Evolutionary conservation across 2,888 invertebrate genomes (phyloP).

Genomic region (Trachelus tabidus): DNA sequence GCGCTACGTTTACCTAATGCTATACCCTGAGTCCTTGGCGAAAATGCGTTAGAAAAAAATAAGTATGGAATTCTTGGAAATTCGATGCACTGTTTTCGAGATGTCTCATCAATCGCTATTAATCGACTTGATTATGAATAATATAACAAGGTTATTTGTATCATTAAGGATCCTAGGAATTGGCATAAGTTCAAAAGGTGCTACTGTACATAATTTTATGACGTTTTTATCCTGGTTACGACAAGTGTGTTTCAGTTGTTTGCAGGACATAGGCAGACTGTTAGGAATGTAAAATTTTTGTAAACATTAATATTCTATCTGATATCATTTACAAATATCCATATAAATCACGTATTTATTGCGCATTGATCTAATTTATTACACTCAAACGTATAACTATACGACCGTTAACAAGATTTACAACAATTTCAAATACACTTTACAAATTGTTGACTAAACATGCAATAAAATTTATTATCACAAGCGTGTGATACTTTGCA

Average conservation of each 20-base stretch:
- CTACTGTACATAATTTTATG: background rate
- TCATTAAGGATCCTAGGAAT: background rate
- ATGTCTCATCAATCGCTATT: background rate
- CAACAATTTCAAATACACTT: no score
- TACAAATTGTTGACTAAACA: background rate
- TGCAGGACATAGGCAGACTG: no score
- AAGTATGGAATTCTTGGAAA: background rate
- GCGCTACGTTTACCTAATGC: no score
- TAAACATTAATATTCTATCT: no score
- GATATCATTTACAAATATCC: no score
- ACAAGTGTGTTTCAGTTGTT: no score
- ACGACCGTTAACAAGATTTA: no score
- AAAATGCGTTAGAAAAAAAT: background rate
- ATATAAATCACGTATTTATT: no score
- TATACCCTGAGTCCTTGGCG: background rate
- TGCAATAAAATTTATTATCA: background rate
- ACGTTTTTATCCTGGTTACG: background rate
- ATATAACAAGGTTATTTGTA: background rate
- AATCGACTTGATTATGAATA: background rate
- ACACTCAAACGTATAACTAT: no score
- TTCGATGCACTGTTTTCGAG: background rate
- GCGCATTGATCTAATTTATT: no score
- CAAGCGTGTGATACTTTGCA: background rate
- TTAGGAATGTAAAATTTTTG: no score
- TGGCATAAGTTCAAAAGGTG: background rate